phyloP scores from a whole-genome alignment of 2,888 invertebrate species.

The Lacanobia oleracea region DNA sequence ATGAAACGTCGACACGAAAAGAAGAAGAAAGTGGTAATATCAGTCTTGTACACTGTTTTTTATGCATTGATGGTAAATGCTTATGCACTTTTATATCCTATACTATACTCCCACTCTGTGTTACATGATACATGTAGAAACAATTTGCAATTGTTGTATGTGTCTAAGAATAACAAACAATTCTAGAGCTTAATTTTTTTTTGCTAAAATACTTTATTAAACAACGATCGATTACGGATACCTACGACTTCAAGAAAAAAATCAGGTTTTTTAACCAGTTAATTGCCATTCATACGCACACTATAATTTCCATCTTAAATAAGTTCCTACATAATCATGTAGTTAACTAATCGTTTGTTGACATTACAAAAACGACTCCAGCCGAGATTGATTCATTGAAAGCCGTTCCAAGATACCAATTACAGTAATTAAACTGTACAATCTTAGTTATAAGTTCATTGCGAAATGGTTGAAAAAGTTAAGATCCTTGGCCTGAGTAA shows the following conservation, averaged over 20 bases:
- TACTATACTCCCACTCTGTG: too few relatives aligned
- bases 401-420: slow-evolving; percentile 56
- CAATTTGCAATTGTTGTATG: neutral
- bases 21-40: neutral
- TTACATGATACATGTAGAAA: neutral
- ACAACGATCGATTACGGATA: neutral
- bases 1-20: neutral
- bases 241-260: neutral
- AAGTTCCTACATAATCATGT: slow-evolving; percentile 48
- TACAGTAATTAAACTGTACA: slow-evolving; percentile 67
- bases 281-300: slow-evolving; percentile 37
- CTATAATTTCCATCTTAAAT: slow-evolving; percentile 50
- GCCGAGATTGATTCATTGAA: slow-evolving; percentile 63
- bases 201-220: neutral
- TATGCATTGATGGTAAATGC: too few relatives aligned
- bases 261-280: slow-evolving; percentile 13
- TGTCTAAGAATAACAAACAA: neutral
- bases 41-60: neutral
- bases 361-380: slow-evolving; percentile 55
- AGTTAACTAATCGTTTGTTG: slow-evolving; percentile 60
- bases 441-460: slow-evolving; percentile 59
- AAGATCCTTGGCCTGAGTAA: slow-evolving; percentile 57
- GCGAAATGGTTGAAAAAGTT: slow-evolving; percentile 58
- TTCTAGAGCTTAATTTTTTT: neutral
- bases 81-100: too few relatives aligned